Conservation (phyloP, 2,888 invertebrate species). For the Craniophora ligustri region DNA sequence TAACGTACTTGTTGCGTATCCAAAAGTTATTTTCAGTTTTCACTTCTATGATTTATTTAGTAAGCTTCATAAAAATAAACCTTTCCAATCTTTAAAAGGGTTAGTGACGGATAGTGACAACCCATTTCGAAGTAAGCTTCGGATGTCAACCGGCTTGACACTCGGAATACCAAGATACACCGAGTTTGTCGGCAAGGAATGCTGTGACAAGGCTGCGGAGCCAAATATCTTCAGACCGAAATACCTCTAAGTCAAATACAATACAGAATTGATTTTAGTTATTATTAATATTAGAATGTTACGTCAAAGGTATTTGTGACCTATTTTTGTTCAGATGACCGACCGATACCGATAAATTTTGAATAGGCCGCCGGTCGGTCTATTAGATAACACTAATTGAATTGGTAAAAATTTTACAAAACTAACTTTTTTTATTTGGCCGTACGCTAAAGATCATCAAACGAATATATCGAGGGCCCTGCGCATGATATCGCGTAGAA, state of each 20-base stretch:
- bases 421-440: too few relatives aligned
- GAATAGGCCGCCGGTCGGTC: conserved; percentile 29
- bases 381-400: conserved; percentile 29
- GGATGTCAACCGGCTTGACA: conserved; percentile 64
- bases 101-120: conserved; percentile 47
- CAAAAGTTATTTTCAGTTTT: too few relatives aligned
- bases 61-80: too few relatives aligned
- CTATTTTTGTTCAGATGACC: conserved; percentile 31
- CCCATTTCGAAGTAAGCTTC: conserved; percentile 54
- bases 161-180: conserved; percentile 62
- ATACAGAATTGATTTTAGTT: conserved; percentile 39
- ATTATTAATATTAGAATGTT: conserved; percentile 9
- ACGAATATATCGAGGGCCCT: too few relatives aligned
- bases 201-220: conserved; percentile 61
- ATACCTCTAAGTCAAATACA: conserved; percentile 60
- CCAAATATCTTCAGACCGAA: conserved; percentile 61
- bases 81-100: conserved; percentile 28
- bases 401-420: too few relatives aligned
- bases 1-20: too few relatives aligned
- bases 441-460: too few relatives aligned
- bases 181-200: conserved; percentile 62
- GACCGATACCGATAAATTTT: conserved; percentile 26
- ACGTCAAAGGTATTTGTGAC: conserved; percentile 19
- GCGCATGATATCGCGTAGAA: too few relatives aligned
- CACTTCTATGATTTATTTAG: too few relatives aligned